Base-by-base conservation (phyloP, 2,888 invertebrate species). In the Tenthredo scrophulariae region DNA sequence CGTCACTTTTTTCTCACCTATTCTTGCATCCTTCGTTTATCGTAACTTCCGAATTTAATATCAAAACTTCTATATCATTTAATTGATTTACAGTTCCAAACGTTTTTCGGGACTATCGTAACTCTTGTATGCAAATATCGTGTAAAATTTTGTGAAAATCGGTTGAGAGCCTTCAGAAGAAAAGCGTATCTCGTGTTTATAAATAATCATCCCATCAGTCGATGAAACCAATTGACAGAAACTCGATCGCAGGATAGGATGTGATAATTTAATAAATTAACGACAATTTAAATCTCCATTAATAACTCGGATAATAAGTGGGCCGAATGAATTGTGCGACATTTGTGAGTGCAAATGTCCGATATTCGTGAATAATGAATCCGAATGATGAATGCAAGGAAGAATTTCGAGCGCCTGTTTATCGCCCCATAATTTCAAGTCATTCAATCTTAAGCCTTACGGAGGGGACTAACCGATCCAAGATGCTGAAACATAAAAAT, bases 1-100 rank as follows among this genome's bases (percentile, higher is more conserved):
- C 43, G 43, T 15, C 22, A 67, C 67, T 67, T 67, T 67, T 67
- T 67, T 67, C 67, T 33, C 18, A 67, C 33, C 62, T 26, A 62
- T 26, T 62, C 13, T 22, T 26, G 26, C 22, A 62, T 62, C 26
- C 62, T 62, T 62, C 62, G 26, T 62, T 10, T 10, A 22, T 62
- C 62, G 62, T 62, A 62, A 62, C 62, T 62, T 62, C 10, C 62
- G 10, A 62, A 62, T 62, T 10, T 62, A 26, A 26, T 62, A 62
- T 26, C 22, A 4, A 0, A 62, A 62, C 62, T 62, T 62, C 62
- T 62, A 13, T 2, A 26, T 26, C 26, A 26, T 62, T 26, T 62
- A 62, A 62, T 62, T 26, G 62, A 62, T 62, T 62, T 62, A 62
- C n/a, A 54, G n/a, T n/a, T 54, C 6, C 54, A 18, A 54, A 54